Percentiles rank a stretch among this genome's conserved stretches.
Evolutionary conservation across 92 coral and sea anemone species (phyloP).

Genomic region (Phenganax subtilis): DNA sequence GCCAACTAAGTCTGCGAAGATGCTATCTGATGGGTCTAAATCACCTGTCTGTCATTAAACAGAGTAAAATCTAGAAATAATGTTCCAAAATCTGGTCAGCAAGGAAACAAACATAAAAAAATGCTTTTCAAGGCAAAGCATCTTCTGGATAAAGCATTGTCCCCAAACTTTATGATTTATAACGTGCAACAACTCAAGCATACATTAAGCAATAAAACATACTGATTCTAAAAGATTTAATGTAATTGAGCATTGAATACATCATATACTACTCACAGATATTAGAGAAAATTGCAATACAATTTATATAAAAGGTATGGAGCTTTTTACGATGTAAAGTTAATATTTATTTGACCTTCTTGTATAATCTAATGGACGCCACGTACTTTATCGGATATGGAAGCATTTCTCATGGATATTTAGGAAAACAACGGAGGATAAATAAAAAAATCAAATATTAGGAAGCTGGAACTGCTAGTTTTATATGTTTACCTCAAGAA

Average conservation of each 20-base stretch:
- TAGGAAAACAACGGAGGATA: not conserved
- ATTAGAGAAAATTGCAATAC: not conserved
- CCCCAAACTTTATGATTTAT: too few relatives aligned
- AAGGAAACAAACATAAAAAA: too few relatives aligned
- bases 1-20: too few relatives aligned
- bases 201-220: not conserved
- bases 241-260: not conserved
- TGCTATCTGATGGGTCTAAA: too few relatives aligned
- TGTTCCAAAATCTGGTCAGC: too few relatives aligned
- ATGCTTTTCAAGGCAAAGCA: too few relatives aligned
- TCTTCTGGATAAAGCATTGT: too few relatives aligned
- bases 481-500: slow-evolving; percentile 61
- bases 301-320: not conserved
- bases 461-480: not conserved
- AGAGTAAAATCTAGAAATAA: too few relatives aligned
- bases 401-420: not conserved
- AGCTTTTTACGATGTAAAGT: too few relatives aligned
- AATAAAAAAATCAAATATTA: not conserved
- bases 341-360: too few relatives aligned
- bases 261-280: not conserved
- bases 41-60: too few relatives aligned
- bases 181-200: slow-evolving; percentile 10
- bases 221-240: slow-evolving; percentile 1
- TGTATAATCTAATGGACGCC: not conserved
- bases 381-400: not conserved